Base-by-base conservation (phyloP, 2,797 vertebrate genomes). In the Picus viridis region DNA sequence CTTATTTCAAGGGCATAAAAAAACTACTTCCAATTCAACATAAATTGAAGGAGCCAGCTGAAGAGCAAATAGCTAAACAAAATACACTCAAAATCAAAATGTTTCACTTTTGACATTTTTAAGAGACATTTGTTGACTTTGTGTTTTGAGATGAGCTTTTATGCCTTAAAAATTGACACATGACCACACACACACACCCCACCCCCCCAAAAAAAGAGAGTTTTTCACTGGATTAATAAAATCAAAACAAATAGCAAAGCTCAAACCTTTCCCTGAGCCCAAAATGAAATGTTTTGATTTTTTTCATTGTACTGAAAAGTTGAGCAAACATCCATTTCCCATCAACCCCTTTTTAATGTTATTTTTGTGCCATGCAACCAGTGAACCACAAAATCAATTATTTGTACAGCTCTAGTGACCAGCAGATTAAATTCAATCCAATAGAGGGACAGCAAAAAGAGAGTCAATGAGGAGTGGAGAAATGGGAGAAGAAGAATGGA, bases 311-410 rank as follows among this genome's bases (percentile, higher is more conserved):
- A 57, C 88, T 61, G 78, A 82, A 92, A 93, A 94, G 53, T 75
- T 94, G 83, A 92, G 76, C 85, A 92, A 96, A 86, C 68, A 82
- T 79, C 88, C 45, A 83, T 91, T 93, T 78, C 73, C 81, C 29
- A 93, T 79, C 89, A 92, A 67, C 53, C 34, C 39, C 68, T 79
- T 94, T 89, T 93, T 82, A 96, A 86, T 89, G 89, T 88, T 89
- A 70, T 83, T 94, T 94, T 88, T 79, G 56, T 93, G 89, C 89
- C 15, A 2, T 81, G 32, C 49, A 88, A 57, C 53, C 76, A 83
- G 80, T 76, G 95, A 94, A 94, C 88, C 93, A 89, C 80, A 94
- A 96, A 95, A 91, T 86, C 95, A 93, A 93, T 95, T 96, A 87
- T 89, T 93, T 81, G 89, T 73, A 73, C 83, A 86, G 80, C 80